Conservation (phyloP, 2,797 vertebrate species). For the Myripristis murdjan region DNA sequence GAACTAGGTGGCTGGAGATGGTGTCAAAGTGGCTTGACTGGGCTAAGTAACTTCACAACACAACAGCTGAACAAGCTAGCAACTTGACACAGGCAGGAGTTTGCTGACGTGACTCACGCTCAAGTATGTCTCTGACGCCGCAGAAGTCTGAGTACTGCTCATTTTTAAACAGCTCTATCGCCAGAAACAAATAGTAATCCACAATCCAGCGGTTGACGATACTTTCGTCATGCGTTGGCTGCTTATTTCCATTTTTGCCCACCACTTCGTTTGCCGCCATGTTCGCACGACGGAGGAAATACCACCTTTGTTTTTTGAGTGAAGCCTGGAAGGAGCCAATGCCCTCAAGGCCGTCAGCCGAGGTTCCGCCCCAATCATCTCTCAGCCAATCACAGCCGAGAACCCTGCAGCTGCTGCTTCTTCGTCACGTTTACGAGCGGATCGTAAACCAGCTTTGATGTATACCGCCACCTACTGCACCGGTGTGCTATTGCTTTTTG, state of each 20-base stretch:
- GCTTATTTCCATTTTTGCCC: neutral
- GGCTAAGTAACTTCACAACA: no score
- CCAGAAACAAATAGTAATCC: slow-evolving; percentile 73
- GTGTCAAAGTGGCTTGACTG: neutral
- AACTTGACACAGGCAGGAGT: neutral
- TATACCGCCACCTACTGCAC: neutral
- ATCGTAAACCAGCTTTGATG: no score
- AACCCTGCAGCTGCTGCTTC: neutral
- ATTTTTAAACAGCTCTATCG: slow-evolving; percentile 68
- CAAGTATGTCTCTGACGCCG: slow-evolving; percentile 58
- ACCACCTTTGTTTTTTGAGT: no score
- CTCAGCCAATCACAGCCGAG: neutral
- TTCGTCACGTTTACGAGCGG: neutral
- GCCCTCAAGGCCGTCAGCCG: no score
- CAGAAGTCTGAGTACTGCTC: slow-evolving; percentile 66
- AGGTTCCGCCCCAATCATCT: neutral
- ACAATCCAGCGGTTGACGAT: slow-evolving; percentile 81
- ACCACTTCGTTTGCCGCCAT: slow-evolving; percentile 57
- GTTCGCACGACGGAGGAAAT: neutral
- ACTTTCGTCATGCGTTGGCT: slow-evolving; percentile 16
- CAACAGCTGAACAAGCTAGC: no score
- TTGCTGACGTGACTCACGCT: slow-evolving; percentile 75
- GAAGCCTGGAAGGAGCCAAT: no score
- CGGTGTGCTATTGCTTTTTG: neutral
- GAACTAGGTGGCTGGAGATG: no score